These are phyloP conservation scores for Isurus oxyrinchus DNA, from an alignment of 2,113 vertebrate species.

Conservation along the genomic window DNA sequence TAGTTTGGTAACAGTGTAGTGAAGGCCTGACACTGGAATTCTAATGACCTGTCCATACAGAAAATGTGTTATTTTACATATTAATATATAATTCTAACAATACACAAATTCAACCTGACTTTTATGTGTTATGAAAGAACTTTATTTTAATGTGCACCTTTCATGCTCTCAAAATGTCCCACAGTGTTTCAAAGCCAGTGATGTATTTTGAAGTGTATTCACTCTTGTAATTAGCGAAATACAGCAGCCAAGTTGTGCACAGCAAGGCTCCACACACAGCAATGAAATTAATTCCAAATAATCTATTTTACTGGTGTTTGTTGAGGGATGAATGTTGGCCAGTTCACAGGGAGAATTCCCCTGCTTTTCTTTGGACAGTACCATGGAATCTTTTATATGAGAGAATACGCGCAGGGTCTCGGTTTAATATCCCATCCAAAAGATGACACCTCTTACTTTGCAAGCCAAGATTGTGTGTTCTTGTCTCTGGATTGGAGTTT, in stretches of 20 bases:
- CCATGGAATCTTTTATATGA: background rate
- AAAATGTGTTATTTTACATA: background rate
- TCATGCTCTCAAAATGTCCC: background rate
- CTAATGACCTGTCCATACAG: background rate
- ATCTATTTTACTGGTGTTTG: background rate
- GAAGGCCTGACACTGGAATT: background rate
- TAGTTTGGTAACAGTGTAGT: background rate
- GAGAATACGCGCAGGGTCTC: background rate
- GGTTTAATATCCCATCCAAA: background rate
- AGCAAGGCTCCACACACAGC: background rate
- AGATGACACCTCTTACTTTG: background rate
- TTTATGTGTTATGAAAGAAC: background rate
- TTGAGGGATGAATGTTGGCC: background rate
- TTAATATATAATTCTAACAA: background rate
- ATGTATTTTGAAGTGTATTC: background rate
- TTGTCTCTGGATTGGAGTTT: background rate
- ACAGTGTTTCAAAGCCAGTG: background rate
- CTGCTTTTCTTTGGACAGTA: background rate
- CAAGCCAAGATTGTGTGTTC: background rate
- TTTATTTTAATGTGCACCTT: background rate
- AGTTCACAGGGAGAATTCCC: background rate
- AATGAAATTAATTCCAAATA: background rate
- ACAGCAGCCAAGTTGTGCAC: background rate
- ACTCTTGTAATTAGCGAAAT: background rate
- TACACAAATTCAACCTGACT: background rate